Percentiles rank a stretch among this genome's conserved stretches.
phyloP scores from a whole-genome alignment of 2,113 vertebrate genomes.

The Leiothrix lutea region DNA sequence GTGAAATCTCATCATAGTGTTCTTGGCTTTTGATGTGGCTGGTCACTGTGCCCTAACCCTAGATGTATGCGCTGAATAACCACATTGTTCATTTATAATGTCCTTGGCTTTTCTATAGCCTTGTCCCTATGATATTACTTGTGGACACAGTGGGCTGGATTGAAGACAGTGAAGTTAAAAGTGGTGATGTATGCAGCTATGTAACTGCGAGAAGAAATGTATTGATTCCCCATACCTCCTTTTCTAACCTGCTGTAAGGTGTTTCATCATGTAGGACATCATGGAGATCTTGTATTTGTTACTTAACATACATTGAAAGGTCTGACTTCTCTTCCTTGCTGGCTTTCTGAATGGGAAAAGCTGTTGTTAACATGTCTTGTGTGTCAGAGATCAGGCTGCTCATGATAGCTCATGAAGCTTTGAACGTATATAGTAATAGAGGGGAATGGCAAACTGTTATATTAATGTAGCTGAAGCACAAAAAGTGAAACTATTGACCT shows the following conservation, averaged over 20 bases:
- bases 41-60: slow-evolving; percentile 62
- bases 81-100: slow-evolving; percentile 50
- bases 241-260: slow-evolving; percentile 59
- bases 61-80: slow-evolving; percentile 41
- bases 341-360: slow-evolving; percentile 51
- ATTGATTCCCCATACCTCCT: slow-evolving; percentile 54
- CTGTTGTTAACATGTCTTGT: slow-evolving; percentile 61
- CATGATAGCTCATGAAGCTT: slow-evolving; percentile 50
- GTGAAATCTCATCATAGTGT: not conserved
- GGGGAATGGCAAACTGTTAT: slow-evolving; percentile 37
- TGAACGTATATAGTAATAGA: slow-evolving; percentile 38
- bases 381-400: slow-evolving; percentile 64
- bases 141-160: slow-evolving; percentile 55
- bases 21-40: slow-evolving; percentile 12
- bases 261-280: slow-evolving; percentile 60
- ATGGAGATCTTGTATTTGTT: slow-evolving; percentile 65
- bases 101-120: slow-evolving; percentile 61
- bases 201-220: slow-evolving; percentile 59
- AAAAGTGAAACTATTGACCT: slow-evolving; percentile 52
- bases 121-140: slow-evolving; percentile 42
- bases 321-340: slow-evolving; percentile 54
- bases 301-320: slow-evolving; percentile 62
- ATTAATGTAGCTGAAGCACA: slow-evolving; percentile 34
- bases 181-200: slow-evolving; percentile 65
- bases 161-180: slow-evolving; percentile 59